Percentiles rank a stretch among this genome's conserved stretches.
phyloP scores from a whole-genome alignment of 37 sponge, comb jelly and placozoan species.

The Agelas oroides region DNA sequence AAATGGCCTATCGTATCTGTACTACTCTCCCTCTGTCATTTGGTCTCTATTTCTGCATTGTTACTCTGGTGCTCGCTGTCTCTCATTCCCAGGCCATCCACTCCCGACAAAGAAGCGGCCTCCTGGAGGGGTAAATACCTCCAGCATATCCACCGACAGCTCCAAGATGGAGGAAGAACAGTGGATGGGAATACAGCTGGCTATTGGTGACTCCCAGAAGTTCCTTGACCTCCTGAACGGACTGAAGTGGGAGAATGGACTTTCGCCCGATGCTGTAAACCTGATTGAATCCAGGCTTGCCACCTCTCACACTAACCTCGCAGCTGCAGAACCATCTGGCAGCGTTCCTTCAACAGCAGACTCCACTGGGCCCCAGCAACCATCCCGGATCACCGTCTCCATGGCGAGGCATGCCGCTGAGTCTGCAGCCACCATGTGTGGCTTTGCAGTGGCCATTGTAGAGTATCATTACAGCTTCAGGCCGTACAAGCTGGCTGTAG shows the following conservation, averaged over 20 bases:
- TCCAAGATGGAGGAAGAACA: constrained; percentile 64
- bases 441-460: constrained; percentile 72
- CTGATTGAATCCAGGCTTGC: constrained; percentile 63
- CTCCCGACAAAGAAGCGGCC: neutral
- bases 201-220: constrained; percentile 86
- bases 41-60: no score
- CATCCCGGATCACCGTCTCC: constrained; percentile 54
- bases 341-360: neutral
- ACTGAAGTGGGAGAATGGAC: constrained; percentile 83
- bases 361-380: neutral
- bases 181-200: constrained; percentile 71
- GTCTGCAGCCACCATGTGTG: constrained; percentile 64
- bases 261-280: constrained; percentile 57
- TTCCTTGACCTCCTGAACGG: constrained; percentile 77
- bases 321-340: no score
- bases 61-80: no score
- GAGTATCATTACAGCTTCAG: constrained; percentile 51
- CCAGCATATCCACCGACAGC: no score
- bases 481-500: constrained; percentile 37
- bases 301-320: constrained; percentile 5
- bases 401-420: constrained; percentile 81
- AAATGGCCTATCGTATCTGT: no score
- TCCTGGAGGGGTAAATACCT: neutral
- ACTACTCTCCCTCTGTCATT: no score
- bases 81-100: no score